Conservation (phyloP, 1,140 invertebrate genomes). For the Lamellibrachia luymesi region DNA sequence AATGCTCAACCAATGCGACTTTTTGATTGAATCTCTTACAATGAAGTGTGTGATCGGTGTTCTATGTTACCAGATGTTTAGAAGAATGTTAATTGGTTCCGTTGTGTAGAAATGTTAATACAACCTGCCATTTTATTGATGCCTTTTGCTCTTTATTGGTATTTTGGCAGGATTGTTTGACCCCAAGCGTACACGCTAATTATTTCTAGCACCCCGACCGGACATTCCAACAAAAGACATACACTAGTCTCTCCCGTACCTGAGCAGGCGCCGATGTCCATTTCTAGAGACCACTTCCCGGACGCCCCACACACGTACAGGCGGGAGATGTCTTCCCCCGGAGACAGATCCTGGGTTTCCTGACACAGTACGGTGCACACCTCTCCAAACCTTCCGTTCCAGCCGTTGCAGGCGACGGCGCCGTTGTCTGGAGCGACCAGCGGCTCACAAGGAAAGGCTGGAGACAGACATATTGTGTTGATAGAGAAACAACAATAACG, state of each 20-base stretch:
- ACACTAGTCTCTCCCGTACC: not conserved
- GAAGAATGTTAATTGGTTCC: too few relatives aligned
- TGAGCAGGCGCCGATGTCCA: not conserved
- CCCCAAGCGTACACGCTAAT: too few relatives aligned
- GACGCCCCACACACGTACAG: slow-evolving; percentile 20
- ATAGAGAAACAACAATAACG: too few relatives aligned
- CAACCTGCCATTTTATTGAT: too few relatives aligned
- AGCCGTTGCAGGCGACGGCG: slow-evolving; percentile 26
- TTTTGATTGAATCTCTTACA: too few relatives aligned
- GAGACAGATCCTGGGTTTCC: slow-evolving; percentile 9
- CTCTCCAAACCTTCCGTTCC: slow-evolving; percentile 27
- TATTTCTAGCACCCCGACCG: too few relatives aligned
- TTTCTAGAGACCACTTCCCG: not conserved
- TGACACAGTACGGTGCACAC: slow-evolving; percentile 26
- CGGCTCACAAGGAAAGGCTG: not conserved
- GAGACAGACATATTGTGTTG: not conserved
- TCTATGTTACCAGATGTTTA: too few relatives aligned
- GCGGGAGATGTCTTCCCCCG: slow-evolving; percentile 11
- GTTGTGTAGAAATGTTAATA: too few relatives aligned
- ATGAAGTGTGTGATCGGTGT: too few relatives aligned
- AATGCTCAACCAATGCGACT: too few relatives aligned
- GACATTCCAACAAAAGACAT: not conserved
- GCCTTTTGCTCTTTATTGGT: too few relatives aligned
- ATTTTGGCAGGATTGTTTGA: too few relatives aligned
- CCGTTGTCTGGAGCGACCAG: slow-evolving; percentile 21